Percentiles rank a stretch among this genome's conserved stretches.
phyloP scores from a whole-genome alignment of 2,113 vertebrate species.

The Hydrolagus affinis region DNA sequence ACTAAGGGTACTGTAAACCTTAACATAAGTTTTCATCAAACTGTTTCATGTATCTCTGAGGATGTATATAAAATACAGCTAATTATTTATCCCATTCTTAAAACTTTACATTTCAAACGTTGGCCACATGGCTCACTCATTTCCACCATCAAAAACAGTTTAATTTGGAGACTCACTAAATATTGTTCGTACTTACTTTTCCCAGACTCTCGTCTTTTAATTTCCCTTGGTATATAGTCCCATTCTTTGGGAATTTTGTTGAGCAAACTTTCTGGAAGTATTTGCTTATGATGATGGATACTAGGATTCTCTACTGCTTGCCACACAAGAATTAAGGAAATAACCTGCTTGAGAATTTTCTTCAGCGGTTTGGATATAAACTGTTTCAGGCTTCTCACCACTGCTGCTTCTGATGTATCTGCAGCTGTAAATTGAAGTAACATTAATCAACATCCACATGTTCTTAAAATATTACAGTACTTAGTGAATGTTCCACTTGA shows the following conservation, averaged over 20 bases:
- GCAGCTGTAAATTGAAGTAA: conserved; percentile 35
- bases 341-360: conserved; percentile 61
- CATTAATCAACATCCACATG: neutral
- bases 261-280: conserved; percentile 61
- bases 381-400: conserved; percentile 63
- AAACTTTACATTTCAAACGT: neutral
- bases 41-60: neutral
- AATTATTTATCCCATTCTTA: conserved; percentile 1
- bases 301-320: conserved; percentile 54
- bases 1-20: neutral
- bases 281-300: conserved; percentile 46
- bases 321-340: conserved; percentile 60
- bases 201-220: conserved; percentile 50
- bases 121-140: neutral
- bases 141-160: neutral
- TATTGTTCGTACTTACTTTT: conserved; percentile 56
- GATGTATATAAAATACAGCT: neutral
- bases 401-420: conserved; percentile 45
- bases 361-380: conserved; percentile 61
- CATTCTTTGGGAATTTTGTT: conserved; percentile 78
- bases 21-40: neutral
- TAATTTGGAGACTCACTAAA: neutral
- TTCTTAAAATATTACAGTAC: neutral
- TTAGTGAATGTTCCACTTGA: neutral
- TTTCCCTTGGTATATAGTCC: conserved; percentile 64